These are phyloP conservation scores for Microctonus aethiopoides DNA, from an alignment of 2,888 invertebrate genomes.

Conservation along the genomic window DNA sequence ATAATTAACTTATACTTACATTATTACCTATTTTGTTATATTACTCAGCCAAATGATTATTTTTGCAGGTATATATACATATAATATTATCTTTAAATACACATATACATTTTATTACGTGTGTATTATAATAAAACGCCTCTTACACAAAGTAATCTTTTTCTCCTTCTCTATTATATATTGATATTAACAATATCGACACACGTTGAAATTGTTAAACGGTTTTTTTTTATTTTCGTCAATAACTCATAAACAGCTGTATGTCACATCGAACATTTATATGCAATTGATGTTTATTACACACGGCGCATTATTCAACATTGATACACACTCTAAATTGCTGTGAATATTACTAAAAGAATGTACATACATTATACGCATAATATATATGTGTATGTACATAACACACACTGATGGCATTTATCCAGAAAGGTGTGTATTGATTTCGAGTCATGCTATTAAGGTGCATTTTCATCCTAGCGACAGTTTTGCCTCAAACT, in stretches of 20 bases:
- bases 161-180: too few relatives aligned
- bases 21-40: too few relatives aligned
- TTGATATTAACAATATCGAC: too few relatives aligned
- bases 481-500: neutral
- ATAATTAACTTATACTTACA: too few relatives aligned
- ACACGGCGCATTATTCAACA: neutral
- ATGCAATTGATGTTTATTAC: neutral
- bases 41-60: too few relatives aligned
- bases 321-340: neutral
- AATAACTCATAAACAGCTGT: neutral
- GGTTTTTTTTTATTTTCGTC: neutral
- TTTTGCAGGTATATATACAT: too few relatives aligned
- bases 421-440: slow-evolving; percentile 32
- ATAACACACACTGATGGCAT: neutral
- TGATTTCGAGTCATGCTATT: slow-evolving; percentile 39
- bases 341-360: neutral
- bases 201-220: neutral
- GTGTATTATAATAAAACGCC: neutral
- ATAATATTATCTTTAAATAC: too few relatives aligned
- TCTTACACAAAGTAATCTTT: neutral
- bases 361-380: too few relatives aligned
- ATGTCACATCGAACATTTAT: neutral
- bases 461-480: slow-evolving; percentile 15
- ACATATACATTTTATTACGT: neutral
- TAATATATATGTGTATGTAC: neutral